Evolutionary conservation across 2,888 invertebrate species (phyloP).

Genomic region (Autographa gamma): DNA sequence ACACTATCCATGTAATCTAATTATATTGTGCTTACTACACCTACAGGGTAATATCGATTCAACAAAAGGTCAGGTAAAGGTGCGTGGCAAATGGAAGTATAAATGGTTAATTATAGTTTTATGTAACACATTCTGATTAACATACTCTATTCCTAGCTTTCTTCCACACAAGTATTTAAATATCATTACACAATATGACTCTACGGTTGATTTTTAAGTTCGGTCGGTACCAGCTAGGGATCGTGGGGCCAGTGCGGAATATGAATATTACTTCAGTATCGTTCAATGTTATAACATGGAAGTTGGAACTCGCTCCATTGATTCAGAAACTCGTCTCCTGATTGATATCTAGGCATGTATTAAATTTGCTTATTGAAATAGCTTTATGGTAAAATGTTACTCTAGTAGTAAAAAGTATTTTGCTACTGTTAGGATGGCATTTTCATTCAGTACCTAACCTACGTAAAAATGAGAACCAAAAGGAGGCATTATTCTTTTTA

Average conservation of each 20-base stretch:
- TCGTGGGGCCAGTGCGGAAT: slow-evolving; percentile 20
- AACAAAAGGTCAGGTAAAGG: slow-evolving; percentile 60
- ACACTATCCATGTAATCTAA: slow-evolving; percentile 20
- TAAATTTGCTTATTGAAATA: slow-evolving; percentile 51
- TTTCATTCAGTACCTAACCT: neutral
- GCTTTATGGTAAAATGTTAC: slow-evolving; percentile 3
- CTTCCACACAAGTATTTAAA: neutral
- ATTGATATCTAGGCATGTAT: slow-evolving; percentile 45
- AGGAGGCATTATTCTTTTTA: too few species aligned
- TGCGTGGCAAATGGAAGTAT: slow-evolving; percentile 18
- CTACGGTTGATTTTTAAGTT: neutral
- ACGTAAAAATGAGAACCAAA: neutral
- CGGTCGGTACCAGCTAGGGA: slow-evolving; percentile 6
- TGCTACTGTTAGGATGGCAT: neutral
- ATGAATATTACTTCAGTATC: slow-evolving; percentile 55
- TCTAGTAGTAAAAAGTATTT: neutral
- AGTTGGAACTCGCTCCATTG: slow-evolving; percentile 70
- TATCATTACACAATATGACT: neutral
- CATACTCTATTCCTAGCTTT: neutral
- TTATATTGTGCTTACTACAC: slow-evolving; percentile 27
- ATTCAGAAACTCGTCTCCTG: slow-evolving; percentile 69
- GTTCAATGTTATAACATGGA: slow-evolving; percentile 62
- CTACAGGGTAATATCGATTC: slow-evolving; percentile 57
- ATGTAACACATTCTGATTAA: neutral
- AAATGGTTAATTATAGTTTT: slow-evolving; percentile 17